phyloP scores from a whole-genome alignment of 2,113 vertebrate species.

The Scatophagus argus region DNA sequence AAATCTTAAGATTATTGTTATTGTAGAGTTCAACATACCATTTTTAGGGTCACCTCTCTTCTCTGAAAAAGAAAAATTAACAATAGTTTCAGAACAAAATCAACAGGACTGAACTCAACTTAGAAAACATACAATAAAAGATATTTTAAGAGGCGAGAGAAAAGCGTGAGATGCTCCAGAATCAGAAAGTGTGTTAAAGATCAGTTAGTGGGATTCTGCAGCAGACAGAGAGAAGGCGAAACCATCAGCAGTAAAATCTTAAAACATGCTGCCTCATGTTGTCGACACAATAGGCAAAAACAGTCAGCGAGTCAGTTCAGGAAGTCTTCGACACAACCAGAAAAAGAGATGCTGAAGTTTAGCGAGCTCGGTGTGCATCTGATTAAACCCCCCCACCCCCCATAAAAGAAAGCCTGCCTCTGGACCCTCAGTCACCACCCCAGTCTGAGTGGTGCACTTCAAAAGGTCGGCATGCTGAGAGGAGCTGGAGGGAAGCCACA shows the following conservation, averaged over 20 bases:
- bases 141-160: not conserved
- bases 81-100: conserved; percentile 49
- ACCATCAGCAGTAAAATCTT: not conserved
- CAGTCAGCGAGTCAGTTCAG: conserved; percentile 3
- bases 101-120: not conserved
- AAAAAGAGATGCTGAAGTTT: not conserved
- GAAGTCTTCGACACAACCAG: not conserved
- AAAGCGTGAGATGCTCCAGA: conserved; percentile 20
- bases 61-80: conserved; percentile 83
- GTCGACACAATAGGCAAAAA: not conserved
- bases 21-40: conserved; percentile 82
- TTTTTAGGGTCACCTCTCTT: conserved; percentile 83
- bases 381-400: not conserved
- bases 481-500: conserved; percentile 34
- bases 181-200: conserved; percentile 1
- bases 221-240: not conserved
- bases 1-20: conserved; percentile 29
- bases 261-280: not conserved
- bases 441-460: conserved; percentile 34
- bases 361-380: not conserved
- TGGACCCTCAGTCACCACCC: conserved; percentile 13
- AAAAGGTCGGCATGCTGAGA: conserved; percentile 45
- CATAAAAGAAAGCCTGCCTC: not conserved
- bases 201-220: conserved; percentile 14
- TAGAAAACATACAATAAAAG: not conserved